Base-by-base conservation (phyloP, 2,888 invertebrate species). In the Timandra comae region DNA sequence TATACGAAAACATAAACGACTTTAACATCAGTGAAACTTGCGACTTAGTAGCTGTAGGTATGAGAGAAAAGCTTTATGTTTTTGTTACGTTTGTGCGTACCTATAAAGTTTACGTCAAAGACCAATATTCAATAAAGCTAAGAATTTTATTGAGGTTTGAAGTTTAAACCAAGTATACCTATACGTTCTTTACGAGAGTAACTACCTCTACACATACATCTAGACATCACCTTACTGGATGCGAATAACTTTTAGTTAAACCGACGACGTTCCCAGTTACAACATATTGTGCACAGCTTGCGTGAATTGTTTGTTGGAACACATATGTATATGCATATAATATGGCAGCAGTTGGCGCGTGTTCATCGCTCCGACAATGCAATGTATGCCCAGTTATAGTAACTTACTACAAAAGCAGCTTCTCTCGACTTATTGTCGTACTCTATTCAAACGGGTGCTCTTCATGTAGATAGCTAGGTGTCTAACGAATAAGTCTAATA, bases 321-420 rank as follows among this genome's bases (percentile, higher is more conserved):
- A 5, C 22, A 21, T 29, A 23, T 29, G 27, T 33, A 29, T 24
- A 11, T 27, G 10, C 12, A 12, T 34, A 35, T 29, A 34, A 33
- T 40, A 28, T 37, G 27, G 26, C 16, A 11, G 30, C 23, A 41
- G 38, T 38, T 41, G 36, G 38, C 41, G 24, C 38, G 31, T 46
- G 42, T 49, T 43, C 30, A 23, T 11, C 38, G 35, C 28, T 35
- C 28, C 27, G 30, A 48, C 45, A 47, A 42, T 41, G 42, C 42
- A 28, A 37, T 27, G 34, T 35, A 43, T 43, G 42, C 40, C 38
- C 41, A 33, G 37, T 39, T 38, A 39, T 41, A 46, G 27, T 33
- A 40, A 46, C 38, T 33, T 33, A 38, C 41, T 41, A 52, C 52
- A 48, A 48, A 47, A 39, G 46, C 43, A 27, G 35, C 33, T 43